Evolutionary conservation across 2,113 vertebrate genomes (phyloP).

Genomic region (Plotosus lineatus): DNA sequence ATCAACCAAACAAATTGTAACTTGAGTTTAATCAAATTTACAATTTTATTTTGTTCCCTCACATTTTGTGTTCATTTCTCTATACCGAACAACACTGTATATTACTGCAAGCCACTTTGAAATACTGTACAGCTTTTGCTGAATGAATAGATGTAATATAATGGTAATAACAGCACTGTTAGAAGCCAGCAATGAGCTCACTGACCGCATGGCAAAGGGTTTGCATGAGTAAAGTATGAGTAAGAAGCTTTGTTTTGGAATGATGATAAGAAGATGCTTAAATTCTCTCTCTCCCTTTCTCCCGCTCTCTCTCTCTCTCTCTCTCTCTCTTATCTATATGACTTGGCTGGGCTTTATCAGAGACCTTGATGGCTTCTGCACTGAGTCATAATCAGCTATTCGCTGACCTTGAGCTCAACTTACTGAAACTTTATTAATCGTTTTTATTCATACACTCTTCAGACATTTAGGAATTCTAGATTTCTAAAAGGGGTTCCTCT

Average conservation of each 20-base stretch:
- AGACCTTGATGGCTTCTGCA: constrained; percentile 4
- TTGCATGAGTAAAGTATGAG: background rate
- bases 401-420: background rate
- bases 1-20: no score
- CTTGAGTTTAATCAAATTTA: background rate
- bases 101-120: background rate
- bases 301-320: background rate
- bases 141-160: background rate
- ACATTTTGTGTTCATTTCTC: background rate
- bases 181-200: constrained; percentile 6
- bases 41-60: background rate
- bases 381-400: constrained; percentile 19
- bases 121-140: background rate
- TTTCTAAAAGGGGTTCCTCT: background rate
- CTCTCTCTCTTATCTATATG: background rate
- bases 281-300: background rate
- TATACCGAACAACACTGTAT: background rate
- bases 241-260: constrained; percentile 11
- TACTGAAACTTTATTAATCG: background rate
- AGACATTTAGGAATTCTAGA: background rate
- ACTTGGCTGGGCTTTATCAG: constrained; percentile 5
- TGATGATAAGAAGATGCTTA: constrained; percentile 7
- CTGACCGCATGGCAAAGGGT: background rate
- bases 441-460: background rate
- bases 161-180: background rate